Conservation (phyloP, 2,888 invertebrate species). For the Creontiades dilutus region DNA sequence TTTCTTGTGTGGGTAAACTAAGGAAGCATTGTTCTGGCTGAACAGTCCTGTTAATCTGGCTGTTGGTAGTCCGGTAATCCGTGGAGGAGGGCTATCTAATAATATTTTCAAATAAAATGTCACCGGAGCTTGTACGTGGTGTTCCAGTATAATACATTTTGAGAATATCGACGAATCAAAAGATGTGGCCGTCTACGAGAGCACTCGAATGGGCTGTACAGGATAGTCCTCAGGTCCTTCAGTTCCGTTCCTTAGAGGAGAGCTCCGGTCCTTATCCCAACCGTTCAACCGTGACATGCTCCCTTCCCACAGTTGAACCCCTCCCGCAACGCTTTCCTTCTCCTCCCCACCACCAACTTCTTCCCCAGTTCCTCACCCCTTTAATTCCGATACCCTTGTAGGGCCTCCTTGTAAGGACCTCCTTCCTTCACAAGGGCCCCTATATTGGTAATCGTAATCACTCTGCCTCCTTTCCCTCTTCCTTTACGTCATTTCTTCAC, state of each 20-base stretch:
- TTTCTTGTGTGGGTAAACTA: too few species aligned
- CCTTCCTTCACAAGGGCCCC: constrained; percentile 61
- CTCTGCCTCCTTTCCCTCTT: constrained; percentile 38
- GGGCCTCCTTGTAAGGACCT: constrained; percentile 62
- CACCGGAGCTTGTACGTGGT: too few species aligned
- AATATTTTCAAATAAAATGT: too few species aligned
- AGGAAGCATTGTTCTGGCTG: too few species aligned
- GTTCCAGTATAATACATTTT: too few species aligned
- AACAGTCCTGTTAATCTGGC: too few species aligned
- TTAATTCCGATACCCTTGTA: constrained; percentile 68
- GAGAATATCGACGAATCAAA: too few species aligned
- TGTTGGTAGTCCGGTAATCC: too few species aligned
- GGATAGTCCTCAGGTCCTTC: constrained; percentile 24
- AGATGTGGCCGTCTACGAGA: too few species aligned
- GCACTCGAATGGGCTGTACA: neutral
- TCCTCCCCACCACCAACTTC: neutral
- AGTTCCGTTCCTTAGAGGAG: constrained; percentile 17
- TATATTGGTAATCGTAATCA: constrained; percentile 69
- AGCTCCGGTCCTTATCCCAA: constrained; percentile 63
- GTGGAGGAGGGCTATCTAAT: too few species aligned
- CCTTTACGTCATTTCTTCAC: constrained; percentile 66
- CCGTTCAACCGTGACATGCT: constrained; percentile 65
- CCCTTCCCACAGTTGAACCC: constrained; percentile 16
- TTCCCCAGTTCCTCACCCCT: neutral
- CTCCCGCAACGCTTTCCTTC: neutral